These are phyloP conservation scores for Onychomys arenicola DNA, from an alignment of 2,797 vertebrate genomes.

Conservation along the genomic window DNA sequence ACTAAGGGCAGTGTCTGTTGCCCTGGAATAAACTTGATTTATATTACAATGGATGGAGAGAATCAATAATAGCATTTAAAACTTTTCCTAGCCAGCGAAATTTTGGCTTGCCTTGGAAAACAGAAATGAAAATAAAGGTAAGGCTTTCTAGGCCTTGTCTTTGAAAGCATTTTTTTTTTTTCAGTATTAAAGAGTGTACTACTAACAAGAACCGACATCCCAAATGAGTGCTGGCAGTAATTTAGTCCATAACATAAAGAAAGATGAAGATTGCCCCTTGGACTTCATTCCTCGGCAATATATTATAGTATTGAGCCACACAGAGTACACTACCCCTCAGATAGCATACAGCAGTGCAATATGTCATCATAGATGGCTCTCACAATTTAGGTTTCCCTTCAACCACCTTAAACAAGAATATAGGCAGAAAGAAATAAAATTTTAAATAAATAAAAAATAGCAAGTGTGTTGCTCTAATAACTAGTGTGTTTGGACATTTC, in stretches of 20 bases:
- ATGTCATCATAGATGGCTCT: background rate
- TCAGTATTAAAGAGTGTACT: background rate
- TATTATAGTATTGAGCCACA: background rate
- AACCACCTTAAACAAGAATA: background rate
- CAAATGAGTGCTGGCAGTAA: background rate
- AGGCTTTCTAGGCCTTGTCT: background rate
- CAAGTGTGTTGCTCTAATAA: background rate
- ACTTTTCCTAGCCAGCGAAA: background rate
- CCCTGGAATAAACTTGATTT: conserved; percentile 20
- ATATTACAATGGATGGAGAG: background rate
- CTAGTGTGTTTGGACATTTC: background rate
- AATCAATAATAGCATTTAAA: background rate
- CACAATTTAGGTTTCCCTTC: background rate
- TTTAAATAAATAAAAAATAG: background rate
- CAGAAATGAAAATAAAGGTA: conserved; percentile 30
- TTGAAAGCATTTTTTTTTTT: background rate
- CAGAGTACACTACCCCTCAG: background rate
- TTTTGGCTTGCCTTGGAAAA: conserved; percentile 27
- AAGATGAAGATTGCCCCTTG: conserved; percentile 9
- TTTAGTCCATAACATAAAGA: background rate
- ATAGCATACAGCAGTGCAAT: background rate
- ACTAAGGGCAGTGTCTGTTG: background rate
- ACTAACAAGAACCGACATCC: conserved; percentile 46
- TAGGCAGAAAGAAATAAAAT: background rate
- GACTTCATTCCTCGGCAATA: background rate